Base-by-base conservation (phyloP, 2,113 vertebrate genomes). In the Semicossyphus pulcher region DNA sequence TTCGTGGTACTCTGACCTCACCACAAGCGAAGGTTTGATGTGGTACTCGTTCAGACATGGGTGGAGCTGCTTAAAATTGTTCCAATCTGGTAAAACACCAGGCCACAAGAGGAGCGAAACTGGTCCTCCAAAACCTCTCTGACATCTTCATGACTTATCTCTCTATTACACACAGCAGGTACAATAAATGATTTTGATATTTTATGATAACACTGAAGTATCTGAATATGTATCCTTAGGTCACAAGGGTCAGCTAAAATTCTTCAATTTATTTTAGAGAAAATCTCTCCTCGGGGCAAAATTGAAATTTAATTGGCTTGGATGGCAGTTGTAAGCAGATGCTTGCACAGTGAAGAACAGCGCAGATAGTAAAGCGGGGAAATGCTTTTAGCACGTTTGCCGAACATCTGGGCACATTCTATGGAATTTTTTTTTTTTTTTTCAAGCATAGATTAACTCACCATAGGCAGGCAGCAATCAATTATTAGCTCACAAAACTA, bases 41-140 rank as follows among this genome's bases (percentile, higher is more conserved):
- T 91, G 90, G 90, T 70, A 41, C 65, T 47, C 85, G 85, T 86
- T 58, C 74, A 84, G 72, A 84, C 86, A 72, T 86, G 91, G 90
- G 91, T 90, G 91, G 89, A 79, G 88, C 78, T 68, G 75, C 61
- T 69, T 62, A 41, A 81, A 90, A 89, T 76, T 32, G 7, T 52
- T 84, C 60, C 62, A 65, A 54, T 72, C 68, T 91, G 85, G 71
- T 88, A 68, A 81, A 88, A 87, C 25, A 68, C 18, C 53, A 84
- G 32, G 73, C 83, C 81, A 64, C 80, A 78, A 53, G 41, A 72
- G 47, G 63, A 78, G 72, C 48, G 68, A 78, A 85, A 41, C 39
- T 68, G 10, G 37, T 63, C 42, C 67, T 75, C 44, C 23, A 68
- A 75, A 69, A 51, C 29, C 36, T 68, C 26, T 73, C 44, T 44